Evolutionary conservation across 2,888 invertebrate species (phyloP).

Genomic region (Heteromyza rotundicornis): DNA sequence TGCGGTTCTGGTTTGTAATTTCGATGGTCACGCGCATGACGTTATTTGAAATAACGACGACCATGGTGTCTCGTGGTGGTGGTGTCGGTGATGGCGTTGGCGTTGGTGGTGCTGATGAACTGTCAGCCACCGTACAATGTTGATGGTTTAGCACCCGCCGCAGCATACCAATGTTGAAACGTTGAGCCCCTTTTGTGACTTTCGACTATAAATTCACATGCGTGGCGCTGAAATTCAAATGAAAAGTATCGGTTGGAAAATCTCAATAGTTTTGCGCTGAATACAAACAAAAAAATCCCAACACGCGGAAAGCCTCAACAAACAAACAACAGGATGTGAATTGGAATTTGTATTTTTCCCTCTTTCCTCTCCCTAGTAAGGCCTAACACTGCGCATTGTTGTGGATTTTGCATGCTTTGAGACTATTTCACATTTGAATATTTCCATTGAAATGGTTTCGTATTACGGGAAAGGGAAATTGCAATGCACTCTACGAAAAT

Average conservation of each 20-base stretch:
- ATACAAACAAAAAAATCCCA: neutral
- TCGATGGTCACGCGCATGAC: neutral
- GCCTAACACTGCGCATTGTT: no score
- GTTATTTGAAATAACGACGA: neutral
- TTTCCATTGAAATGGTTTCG: no score
- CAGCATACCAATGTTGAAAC: neutral
- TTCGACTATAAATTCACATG: neutral
- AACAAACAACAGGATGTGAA: neutral
- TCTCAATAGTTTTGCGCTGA: neutral
- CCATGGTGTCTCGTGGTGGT: no score
- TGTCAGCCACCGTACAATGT: neutral
- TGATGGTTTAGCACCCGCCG: neutral
- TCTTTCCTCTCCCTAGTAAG: no score
- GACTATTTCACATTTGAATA: no score
- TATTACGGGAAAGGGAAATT: no score
- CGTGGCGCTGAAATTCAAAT: neutral
- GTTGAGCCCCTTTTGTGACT: neutral
- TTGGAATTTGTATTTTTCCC: neutral
- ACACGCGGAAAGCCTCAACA: neutral
- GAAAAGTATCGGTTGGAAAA: neutral
- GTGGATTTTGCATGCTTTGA: no score
- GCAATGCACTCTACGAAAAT: no score
- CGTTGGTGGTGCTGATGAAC: neutral
- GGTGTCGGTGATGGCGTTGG: no score
- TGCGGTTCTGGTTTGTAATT: slow-evolving; percentile 4